phyloP scores from a whole-genome alignment of 1,140 invertebrate genomes.

The Saccostrea cuccullata region DNA sequence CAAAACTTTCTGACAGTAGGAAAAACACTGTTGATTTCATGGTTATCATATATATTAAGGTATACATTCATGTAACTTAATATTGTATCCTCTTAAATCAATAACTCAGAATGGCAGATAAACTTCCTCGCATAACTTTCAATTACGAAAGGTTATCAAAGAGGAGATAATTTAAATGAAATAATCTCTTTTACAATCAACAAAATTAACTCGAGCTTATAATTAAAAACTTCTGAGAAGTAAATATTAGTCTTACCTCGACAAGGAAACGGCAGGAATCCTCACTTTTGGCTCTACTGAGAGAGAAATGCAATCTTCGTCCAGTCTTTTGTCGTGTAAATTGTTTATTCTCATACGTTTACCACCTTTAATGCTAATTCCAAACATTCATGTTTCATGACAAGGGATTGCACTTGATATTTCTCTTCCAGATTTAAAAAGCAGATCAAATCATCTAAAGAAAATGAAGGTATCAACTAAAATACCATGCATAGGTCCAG shows the following conservation, averaged over 20 bases:
- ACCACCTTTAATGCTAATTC: neutral
- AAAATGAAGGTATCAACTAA: neutral
- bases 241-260: slow-evolving; percentile 34
- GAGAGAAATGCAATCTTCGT: neutral
- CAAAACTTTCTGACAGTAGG: too few relatives aligned
- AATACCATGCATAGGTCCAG: neutral
- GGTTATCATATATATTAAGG: too few relatives aligned
- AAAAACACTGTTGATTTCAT: too few relatives aligned
- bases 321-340: neutral
- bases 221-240: neutral
- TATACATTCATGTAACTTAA: too few relatives aligned
- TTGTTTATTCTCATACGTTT: neutral
- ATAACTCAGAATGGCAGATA: too few relatives aligned
- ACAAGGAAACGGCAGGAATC: neutral
- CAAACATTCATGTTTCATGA: neutral
- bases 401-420: neutral
- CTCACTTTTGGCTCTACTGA: neutral
- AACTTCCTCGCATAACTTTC: neutral
- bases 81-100: too few relatives aligned
- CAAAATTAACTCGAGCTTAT: slow-evolving; percentile 17
- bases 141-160: neutral
- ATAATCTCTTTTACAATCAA: slow-evolving; percentile 20
- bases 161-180: neutral
- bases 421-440: neutral
- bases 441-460: neutral